Percentiles rank a stretch among this genome's conserved stretches.
phyloP scores from a whole-genome alignment of 2,888 invertebrate species.

The Tetragonisca angustula region DNA sequence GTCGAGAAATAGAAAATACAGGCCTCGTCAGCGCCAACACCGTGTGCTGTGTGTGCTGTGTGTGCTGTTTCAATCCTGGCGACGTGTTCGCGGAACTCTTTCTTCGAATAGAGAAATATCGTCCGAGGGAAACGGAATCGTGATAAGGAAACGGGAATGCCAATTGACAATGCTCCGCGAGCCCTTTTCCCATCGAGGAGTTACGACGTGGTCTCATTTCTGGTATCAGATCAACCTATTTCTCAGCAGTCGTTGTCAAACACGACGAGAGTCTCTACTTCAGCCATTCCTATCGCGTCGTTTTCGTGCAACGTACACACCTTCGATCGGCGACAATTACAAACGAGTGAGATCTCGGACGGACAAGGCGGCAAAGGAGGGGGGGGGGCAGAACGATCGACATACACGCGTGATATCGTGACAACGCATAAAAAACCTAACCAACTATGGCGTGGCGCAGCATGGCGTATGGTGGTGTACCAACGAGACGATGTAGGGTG shows the following conservation, averaged over 20 bases:
- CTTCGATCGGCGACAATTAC: conserved; percentile 69
- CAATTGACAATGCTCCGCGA: not conserved
- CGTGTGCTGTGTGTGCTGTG: not conserved
- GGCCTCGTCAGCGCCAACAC: not conserved
- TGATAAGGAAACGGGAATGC: conserved; percentile 14
- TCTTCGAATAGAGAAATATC: not conserved
- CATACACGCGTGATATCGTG: conserved; percentile 70
- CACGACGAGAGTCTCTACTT: conserved; percentile 19
- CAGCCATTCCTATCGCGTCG: conserved; percentile 49
- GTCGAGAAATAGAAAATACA: conserved; percentile 5
- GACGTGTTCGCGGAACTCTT: not conserved
- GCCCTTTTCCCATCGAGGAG: not conserved
- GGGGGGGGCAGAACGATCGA: conserved; percentile 45
- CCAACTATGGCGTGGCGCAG: conserved; percentile 66
- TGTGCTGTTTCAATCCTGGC: not conserved
- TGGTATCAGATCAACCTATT: conserved; percentile 61
- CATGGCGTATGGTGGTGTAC: conserved; percentile 51
- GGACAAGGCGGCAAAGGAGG: conserved; percentile 59
- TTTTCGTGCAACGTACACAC: conserved; percentile 40
- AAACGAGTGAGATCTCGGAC: conserved; percentile 70
- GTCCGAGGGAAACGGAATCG: not conserved
- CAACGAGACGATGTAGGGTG: not conserved
- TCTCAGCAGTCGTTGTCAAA: conserved; percentile 41
- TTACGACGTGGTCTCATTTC: conserved; percentile 16
- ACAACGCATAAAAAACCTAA: conserved; percentile 66